Evolutionary conservation across 2,888 invertebrate genomes (phyloP).

Genomic region (Cylindroiulus punctatus): DNA sequence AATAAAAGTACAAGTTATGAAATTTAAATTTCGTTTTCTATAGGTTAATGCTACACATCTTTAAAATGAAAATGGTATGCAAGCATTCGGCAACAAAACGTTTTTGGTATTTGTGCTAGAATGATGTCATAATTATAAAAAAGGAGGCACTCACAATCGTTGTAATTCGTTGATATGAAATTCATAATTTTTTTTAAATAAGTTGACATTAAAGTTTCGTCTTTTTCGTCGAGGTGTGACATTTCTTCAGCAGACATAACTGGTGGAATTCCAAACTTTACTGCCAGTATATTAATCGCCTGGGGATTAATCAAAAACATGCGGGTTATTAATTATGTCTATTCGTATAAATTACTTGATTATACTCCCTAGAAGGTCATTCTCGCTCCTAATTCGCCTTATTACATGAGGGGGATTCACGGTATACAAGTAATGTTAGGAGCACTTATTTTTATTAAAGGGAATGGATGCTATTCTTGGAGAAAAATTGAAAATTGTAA

Average conservation of each 20-base stretch:
- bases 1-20: too few species aligned
- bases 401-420: background rate
- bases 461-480: background rate
- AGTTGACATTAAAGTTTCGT: constrained; percentile 45
- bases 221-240: constrained; percentile 32
- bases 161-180: constrained; percentile 45
- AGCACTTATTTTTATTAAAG: background rate
- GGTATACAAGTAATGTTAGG: too few species aligned
- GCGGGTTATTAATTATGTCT: background rate
- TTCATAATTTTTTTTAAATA: constrained; percentile 50
- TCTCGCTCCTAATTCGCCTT: background rate
- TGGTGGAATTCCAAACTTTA: constrained; percentile 53
- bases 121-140: background rate
- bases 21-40: too few species aligned
- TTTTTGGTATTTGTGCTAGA: background rate
- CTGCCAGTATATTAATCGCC: constrained; percentile 52
- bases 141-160: constrained; percentile 31
- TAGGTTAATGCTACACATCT: too few species aligned
- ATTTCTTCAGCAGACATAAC: constrained; percentile 48
- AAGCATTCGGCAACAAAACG: too few species aligned
- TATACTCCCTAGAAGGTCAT: background rate
- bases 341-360: background rate
- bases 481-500: background rate
- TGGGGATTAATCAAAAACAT: background rate
- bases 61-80: too few species aligned